These are phyloP conservation scores for Brachionus rotundiformis DNA, from an alignment of 1,140 invertebrate genomes.

Conservation along the genomic window DNA sequence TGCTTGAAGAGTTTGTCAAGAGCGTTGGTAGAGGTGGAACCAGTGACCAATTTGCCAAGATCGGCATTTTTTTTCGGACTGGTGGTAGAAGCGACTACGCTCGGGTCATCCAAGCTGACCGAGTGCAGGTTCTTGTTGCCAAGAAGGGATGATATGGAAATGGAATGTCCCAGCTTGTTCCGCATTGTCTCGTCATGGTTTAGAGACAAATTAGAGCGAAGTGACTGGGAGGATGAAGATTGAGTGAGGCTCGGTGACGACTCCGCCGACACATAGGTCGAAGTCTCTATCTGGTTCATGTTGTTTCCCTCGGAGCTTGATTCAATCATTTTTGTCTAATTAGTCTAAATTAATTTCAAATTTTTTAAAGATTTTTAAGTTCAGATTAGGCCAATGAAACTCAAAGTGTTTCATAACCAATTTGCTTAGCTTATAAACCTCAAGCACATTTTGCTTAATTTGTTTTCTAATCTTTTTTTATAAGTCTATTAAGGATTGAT, in stretches of 20 bases:
- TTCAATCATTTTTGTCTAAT: neutral
- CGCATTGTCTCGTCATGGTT: neutral
- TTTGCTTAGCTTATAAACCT: neutral
- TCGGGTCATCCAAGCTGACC: neutral
- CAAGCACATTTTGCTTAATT: slow-evolving; percentile 8
- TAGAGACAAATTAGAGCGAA: neutral
- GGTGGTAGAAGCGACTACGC: neutral
- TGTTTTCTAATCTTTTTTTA: too few relatives aligned
- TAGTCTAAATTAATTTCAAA: neutral
- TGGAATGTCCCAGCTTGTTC: neutral
- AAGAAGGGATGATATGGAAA: slow-evolving; percentile 29
- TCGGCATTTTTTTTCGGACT: neutral
- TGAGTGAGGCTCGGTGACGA: neutral
- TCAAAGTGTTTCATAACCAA: neutral
- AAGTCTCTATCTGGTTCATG: slow-evolving; percentile 4
- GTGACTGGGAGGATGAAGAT: neutral
- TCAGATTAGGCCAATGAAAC: slow-evolving; percentile 14
- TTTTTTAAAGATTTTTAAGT: neutral
- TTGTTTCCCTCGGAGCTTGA: slow-evolving; percentile 5
- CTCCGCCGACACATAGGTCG: slow-evolving; percentile 12
- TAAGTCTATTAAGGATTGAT: neutral
- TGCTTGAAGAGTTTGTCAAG: slow-evolving; percentile 32
- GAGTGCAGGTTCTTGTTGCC: slow-evolving; percentile 7
- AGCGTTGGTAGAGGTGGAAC: slow-evolving; percentile 19
- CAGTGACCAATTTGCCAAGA: neutral